Conservation (phyloP, 2,888 invertebrate genomes). For the Leptarthrus brevirostris region DNA sequence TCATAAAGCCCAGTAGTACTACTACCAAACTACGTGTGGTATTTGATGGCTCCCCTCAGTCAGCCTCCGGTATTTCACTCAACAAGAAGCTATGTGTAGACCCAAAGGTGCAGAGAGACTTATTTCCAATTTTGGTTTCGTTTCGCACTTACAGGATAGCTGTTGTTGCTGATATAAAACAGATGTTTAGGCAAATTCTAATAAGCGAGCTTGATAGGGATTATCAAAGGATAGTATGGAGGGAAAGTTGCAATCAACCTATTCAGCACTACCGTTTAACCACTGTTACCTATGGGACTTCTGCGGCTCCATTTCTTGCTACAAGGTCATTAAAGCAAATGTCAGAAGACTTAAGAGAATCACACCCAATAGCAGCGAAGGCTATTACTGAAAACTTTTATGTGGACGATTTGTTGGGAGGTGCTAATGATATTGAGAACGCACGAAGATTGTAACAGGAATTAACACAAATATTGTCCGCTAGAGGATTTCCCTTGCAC, state of each 20-base stretch:
- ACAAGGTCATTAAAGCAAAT: background rate
- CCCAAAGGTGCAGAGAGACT: background rate
- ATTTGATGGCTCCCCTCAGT: background rate
- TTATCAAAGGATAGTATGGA: slow-evolving; percentile 11
- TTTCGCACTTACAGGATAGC: background rate
- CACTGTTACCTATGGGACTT: slow-evolving; percentile 16
- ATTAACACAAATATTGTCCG: background rate
- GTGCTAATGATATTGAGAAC: background rate
- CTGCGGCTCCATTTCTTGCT: slow-evolving; percentile 16
- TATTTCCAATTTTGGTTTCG: background rate
- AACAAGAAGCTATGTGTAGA: background rate
- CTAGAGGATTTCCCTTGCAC: background rate
- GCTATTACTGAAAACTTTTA: background rate
- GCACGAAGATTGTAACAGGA: background rate
- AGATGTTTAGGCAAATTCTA: background rate
- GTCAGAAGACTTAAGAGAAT: background rate
- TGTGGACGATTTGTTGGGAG: background rate
- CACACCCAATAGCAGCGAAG: background rate
- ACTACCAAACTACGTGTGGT: slow-evolving; percentile 17
- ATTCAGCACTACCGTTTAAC: background rate
- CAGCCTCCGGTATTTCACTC: background rate
- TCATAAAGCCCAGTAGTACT: background rate
- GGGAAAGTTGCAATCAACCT: background rate
- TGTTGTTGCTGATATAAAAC: background rate
- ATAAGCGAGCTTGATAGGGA: background rate